phyloP scores from a whole-genome alignment of 2,797 vertebrate genomes.

The Tiaroga cobitis region DNA sequence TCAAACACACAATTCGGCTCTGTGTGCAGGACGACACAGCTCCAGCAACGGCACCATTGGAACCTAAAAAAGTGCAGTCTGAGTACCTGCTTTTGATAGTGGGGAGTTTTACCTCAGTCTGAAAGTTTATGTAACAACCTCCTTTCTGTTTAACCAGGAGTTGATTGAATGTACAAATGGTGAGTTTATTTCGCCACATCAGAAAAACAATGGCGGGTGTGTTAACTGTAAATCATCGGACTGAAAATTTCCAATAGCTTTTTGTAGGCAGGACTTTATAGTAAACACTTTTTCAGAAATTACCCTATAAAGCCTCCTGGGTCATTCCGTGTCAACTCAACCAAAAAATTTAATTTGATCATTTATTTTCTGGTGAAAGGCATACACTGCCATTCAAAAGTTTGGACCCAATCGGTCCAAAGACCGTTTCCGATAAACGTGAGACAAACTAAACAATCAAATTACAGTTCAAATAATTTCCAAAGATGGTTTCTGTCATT shows the following conservation, averaged over 20 bases:
- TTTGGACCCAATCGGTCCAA: no score
- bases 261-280: background rate
- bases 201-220: background rate
- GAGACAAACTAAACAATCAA: no score
- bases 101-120: background rate
- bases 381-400: no score
- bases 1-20: constrained; percentile 34
- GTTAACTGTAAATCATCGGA: background rate
- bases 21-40: constrained; percentile 14
- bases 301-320: no score
- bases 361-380: no score
- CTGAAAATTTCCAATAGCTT: background rate
- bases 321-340: no score
- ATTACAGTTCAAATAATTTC: no score
- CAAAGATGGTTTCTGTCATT: no score
- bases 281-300: background rate
- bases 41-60: background rate
- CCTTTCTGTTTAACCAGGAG: background rate
- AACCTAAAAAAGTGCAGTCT: background rate
- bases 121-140: background rate
- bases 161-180: background rate
- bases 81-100: background rate
- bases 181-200: background rate
- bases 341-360: no score
- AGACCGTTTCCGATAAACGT: no score